Evolutionary conservation across 2,797 vertebrate species (phyloP).

Genomic region (Tachyglossus aculeatus): DNA sequence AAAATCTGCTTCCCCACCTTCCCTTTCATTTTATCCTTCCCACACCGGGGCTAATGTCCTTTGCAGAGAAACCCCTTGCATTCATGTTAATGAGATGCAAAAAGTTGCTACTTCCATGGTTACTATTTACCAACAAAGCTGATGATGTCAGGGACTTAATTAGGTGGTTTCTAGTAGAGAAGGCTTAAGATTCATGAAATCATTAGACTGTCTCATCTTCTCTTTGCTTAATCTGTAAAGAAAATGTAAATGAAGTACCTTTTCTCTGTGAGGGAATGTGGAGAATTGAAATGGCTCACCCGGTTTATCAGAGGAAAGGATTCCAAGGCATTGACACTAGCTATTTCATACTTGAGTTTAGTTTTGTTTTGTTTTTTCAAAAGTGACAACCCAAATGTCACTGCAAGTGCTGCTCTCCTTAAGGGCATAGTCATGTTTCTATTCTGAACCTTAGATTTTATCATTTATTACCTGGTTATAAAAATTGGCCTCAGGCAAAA

Average conservation of each 20-base stretch:
- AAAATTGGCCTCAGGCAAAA: slow-evolving; percentile 19
- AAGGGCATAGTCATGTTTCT: slow-evolving; percentile 1
- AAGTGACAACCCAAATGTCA: slow-evolving; percentile 13
- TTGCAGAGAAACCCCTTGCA: slow-evolving; percentile 53
- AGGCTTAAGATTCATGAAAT: slow-evolving; percentile 67
- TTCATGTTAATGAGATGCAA: slow-evolving; percentile 67
- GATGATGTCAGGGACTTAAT: slow-evolving; percentile 74
- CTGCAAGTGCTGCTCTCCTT: slow-evolving; percentile 15
- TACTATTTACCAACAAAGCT: slow-evolving; percentile 75
- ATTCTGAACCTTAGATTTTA: slow-evolving; percentile 36
- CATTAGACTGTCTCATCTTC: slow-evolving; percentile 68
- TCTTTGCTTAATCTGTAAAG: slow-evolving; percentile 56
- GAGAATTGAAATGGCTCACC: slow-evolving; percentile 43
- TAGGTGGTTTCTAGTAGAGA: slow-evolving; percentile 68
- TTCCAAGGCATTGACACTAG: slow-evolving; percentile 66
- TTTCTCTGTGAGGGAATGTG: slow-evolving; percentile 47
- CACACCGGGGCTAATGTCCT: slow-evolving; percentile 49
- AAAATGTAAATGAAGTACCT: slow-evolving; percentile 42
- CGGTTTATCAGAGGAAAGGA: slow-evolving; percentile 63
- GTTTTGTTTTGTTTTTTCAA: slow-evolving; percentile 31
- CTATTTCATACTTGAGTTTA: slow-evolving; percentile 35
- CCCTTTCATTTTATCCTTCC: slow-evolving; percentile 56
- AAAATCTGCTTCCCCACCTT: slow-evolving; percentile 12
- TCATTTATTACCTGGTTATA: slow-evolving; percentile 8
- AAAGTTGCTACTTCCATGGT: slow-evolving; percentile 58